Evolutionary conservation across 2,888 invertebrate species (phyloP).

Genomic region (Caenorhabditis afra): DNA sequence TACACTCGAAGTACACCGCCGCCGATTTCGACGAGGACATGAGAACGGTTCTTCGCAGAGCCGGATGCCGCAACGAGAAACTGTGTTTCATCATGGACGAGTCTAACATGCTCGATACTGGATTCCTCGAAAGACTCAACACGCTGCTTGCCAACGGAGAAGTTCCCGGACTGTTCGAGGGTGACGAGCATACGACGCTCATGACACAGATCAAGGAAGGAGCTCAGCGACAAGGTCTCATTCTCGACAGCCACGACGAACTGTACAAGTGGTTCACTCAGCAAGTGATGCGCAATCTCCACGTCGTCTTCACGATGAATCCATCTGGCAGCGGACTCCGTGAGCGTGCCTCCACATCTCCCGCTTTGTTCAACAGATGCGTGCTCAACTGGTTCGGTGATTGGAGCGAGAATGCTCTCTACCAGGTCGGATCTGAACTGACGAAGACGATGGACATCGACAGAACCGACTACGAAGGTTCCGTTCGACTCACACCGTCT

Average conservation of each 20-base stretch:
- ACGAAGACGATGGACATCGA: conserved; percentile 96
- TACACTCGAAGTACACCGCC: conserved; percentile 98
- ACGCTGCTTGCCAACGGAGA: conserved; percentile 98
- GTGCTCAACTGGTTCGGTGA: conserved; percentile 99
- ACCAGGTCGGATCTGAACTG: conserved; percentile 90
- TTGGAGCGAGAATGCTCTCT: conserved; percentile 93
- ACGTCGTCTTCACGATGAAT: conserved; percentile 99
- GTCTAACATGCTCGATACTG: conserved; percentile 94
- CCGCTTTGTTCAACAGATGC: conserved; percentile 98
- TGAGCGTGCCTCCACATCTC: conserved; percentile 98
- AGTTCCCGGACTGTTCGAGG: conserved; percentile 84
- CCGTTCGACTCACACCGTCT: conserved; percentile 92
- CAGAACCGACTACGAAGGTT: conserved; percentile 88
- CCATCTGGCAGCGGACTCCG: conserved; percentile 98
- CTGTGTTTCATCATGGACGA: conserved; percentile 99
- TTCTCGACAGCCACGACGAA: conserved; percentile 98
- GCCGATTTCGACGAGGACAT: conserved; percentile 99
- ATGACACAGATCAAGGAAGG: conserved; percentile 99
- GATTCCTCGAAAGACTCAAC: conserved; percentile 99
- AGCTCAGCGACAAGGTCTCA: conserved; percentile 95
- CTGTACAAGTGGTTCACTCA: conserved; percentile 99
- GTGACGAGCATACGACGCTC: conserved; percentile 97
- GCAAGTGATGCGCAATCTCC: conserved; percentile 95
- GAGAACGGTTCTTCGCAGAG: conserved; percentile 84
- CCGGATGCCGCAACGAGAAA: conserved; percentile 89